These are phyloP conservation scores for Poecilia gillii DNA, from an alignment of 2,797 vertebrate species.

Conservation along the genomic window DNA sequence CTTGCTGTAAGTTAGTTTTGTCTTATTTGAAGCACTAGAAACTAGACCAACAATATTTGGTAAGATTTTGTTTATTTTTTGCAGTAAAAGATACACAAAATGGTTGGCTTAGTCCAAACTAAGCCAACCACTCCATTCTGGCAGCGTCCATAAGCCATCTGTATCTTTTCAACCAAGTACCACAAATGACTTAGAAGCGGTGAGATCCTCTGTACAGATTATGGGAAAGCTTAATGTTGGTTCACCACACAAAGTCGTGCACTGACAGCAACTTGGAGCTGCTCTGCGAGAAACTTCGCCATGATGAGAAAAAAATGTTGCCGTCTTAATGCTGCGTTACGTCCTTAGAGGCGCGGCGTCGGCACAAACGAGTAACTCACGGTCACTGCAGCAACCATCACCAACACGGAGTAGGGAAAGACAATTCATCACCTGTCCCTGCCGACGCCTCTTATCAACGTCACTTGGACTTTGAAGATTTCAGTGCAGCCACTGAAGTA, in stretches of 20 bases:
- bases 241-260: background rate
- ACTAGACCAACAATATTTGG: no score
- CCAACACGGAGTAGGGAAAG: background rate
- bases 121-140: background rate
- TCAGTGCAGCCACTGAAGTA: slow-evolving; percentile 6
- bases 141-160: background rate
- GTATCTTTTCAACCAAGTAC: background rate
- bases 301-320: background rate
- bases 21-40: no score
- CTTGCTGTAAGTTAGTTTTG: no score
- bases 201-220: background rate
- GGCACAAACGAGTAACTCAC: background rate
- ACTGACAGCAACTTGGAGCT: background rate
- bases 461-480: slow-evolving; percentile 12
- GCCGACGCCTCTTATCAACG: slow-evolving; percentile 9
- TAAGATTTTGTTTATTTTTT: no score
- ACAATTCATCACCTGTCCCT: slow-evolving; percentile 18
- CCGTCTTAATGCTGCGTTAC: background rate
- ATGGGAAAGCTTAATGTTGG: background rate
- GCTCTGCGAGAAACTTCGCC: background rate
- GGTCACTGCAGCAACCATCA: slow-evolving; percentile 16
- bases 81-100: background rate
- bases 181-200: background rate
- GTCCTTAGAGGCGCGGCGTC: background rate
- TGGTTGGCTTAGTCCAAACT: background rate